These are phyloP conservation scores for Agonopterix alstromeriana DNA, from an alignment of 2,888 invertebrate species.

Conservation along the genomic window DNA sequence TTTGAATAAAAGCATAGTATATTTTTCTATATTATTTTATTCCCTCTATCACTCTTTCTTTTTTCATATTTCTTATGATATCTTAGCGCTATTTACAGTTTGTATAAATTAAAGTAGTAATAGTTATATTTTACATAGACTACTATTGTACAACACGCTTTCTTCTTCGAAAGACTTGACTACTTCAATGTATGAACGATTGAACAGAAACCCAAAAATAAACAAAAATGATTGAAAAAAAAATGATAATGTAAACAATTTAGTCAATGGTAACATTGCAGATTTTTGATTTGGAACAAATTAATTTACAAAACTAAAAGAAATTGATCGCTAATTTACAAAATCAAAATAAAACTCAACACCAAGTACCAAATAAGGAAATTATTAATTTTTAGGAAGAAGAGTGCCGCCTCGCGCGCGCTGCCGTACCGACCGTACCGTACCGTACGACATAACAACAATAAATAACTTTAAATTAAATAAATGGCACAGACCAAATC, in stretches of 20 bases:
- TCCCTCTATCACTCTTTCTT: constrained; percentile 71
- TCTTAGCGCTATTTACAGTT: constrained; percentile 73
- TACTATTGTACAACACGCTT: constrained; percentile 71
- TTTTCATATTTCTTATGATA: constrained; percentile 68
- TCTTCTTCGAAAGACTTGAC: constrained; percentile 63
- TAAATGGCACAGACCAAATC: constrained; percentile 73
- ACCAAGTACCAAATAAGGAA: constrained; percentile 67
- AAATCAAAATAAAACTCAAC: constrained; percentile 53
- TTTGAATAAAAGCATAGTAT: constrained; percentile 7
- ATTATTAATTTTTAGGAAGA: constrained; percentile 52
- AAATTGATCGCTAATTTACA: constrained; percentile 47
- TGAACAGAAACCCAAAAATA: constrained; percentile 6
- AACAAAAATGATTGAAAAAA: constrained; percentile 20
- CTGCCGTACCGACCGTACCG: too few species aligned
- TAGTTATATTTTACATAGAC: constrained; percentile 60
- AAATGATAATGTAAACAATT: constrained; percentile 35
- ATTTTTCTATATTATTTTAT: constrained; percentile 60
- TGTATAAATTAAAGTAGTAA: constrained; percentile 73
- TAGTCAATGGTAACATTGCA: constrained; percentile 45
- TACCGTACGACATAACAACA: constrained; percentile 31
- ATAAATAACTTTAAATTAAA: constrained; percentile 67
- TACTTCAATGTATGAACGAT: constrained; percentile 26
- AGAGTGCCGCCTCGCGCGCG: constrained; percentile 30
- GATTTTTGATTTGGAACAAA: constrained; percentile 46
- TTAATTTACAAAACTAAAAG: constrained; percentile 28